A percentile compares a stretch with the other conserved stretches of the same genome.
Evolutionary conservation across 1,140 invertebrate genomes (phyloP).

Genomic region (Phthorimaea operculella): DNA sequence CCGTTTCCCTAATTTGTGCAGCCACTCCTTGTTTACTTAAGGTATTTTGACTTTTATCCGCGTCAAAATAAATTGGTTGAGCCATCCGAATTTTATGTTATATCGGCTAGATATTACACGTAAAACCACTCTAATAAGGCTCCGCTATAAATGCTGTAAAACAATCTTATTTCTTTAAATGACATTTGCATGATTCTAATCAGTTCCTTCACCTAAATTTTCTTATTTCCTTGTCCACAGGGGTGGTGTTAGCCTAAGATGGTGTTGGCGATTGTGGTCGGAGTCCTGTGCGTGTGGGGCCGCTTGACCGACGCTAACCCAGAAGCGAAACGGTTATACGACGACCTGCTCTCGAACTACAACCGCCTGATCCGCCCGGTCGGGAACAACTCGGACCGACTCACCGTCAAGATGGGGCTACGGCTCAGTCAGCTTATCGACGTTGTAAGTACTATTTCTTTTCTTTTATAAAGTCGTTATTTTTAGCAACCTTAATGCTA

Average conservation of each 20-base stretch:
- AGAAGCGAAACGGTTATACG: slow-evolving; percentile 93
- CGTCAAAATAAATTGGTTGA: too few relatives aligned
- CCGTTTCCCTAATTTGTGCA: too few relatives aligned
- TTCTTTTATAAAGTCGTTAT: background rate
- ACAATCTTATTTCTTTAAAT: too few relatives aligned
- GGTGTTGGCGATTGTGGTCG: slow-evolving; percentile 77
- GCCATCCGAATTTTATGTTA: too few relatives aligned
- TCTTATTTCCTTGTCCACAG: slow-evolving; percentile 60
- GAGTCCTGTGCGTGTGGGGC: slow-evolving; percentile 76
- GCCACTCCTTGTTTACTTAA: too few relatives aligned
- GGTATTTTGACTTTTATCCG: too few relatives aligned
- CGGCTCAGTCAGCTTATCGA: slow-evolving; percentile 97
- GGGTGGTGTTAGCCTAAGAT: slow-evolving; percentile 86
- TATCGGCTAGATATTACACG: too few relatives aligned
- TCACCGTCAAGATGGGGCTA: slow-evolving; percentile 96
- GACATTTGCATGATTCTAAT: too few relatives aligned
- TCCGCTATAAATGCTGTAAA: too few relatives aligned
- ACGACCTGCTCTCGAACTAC: slow-evolving; percentile 96
- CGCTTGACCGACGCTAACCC: slow-evolving; percentile 81
- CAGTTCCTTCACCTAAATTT: too few relatives aligned
- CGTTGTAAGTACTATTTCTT: slow-evolving; percentile 85
- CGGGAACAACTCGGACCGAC: slow-evolving; percentile 94
- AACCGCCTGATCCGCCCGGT: slow-evolving; percentile 98
- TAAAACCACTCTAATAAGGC: too few relatives aligned
- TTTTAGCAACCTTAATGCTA: too few relatives aligned